Base-by-base conservation (phyloP, 2,113 vertebrate species). In the Ceyx cyanopectus region DNA sequence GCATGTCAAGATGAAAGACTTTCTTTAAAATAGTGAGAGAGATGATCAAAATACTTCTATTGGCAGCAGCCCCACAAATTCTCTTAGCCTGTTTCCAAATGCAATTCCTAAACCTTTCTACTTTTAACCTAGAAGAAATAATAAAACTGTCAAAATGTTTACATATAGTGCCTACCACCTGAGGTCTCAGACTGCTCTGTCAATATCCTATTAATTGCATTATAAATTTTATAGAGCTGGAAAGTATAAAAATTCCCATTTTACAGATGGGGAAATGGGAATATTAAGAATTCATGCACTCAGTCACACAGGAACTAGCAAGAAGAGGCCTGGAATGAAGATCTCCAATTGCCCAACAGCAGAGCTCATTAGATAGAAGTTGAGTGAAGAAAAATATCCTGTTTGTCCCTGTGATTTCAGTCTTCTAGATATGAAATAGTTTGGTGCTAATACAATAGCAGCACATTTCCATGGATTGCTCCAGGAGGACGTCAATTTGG, bases 161-260 rank as follows among this genome's bases (percentile, higher is more conserved):
- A 94, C 92, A 77, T 93, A 77, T 63, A 94, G 57, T 77, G 67
- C 75, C 72, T 93, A 85, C 63, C 84, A 93, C 92, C 87, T 96
- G 94, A 96, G 87, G 84, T 94, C 91, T 93, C 81, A 80, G 57
- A 67, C 70, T 89, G 79, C 72, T 93, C 92, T 95, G 87, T 91
- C 94, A 96, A 96, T 96, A 95, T 69, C 70, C 81, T 89, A 93
- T 93, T 95, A 96, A 96, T 96, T 96, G 90, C 75, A 89, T 95
- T 95, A 96, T 93, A 94, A 96, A 96, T 96, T 96, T 92, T 92
- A 93, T 91, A 93, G 87, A 91, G 91, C 63, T 85, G 63, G 60
- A 90, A 96, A 96, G 87, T 94, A 93, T 81, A 95, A 96, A 92
- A 96, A 95, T 88, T 89, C 93, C 89, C 78, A 82, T 91, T 94